Evolutionary conservation across 2,113 vertebrate genomes (phyloP), one percentile per base, ranked within the genome.

Genomic region (Microtus pennsylvanicus): DNA sequence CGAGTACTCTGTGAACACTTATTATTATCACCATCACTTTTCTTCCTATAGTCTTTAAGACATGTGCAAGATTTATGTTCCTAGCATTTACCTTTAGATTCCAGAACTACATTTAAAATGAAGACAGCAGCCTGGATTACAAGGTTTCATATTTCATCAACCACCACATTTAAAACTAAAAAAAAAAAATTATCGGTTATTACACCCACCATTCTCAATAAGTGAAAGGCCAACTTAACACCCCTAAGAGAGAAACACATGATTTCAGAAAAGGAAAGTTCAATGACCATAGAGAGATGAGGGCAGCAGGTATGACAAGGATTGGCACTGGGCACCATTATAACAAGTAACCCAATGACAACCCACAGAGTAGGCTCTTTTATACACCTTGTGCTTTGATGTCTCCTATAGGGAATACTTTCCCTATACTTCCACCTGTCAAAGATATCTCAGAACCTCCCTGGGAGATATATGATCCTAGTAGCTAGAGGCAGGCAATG

Each of bases 41-140:
- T 30, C 21, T 91, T 67, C 77, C 88, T 93, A 95, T 5, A 42
- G 24, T 87, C 52, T 95, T 87, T 87, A 80, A 70, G n/a, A 52
- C 22, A 87, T 69, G 92, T 83, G 35, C 47, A 89, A 80, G 67
- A 93, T 12, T 87, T 16, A 47, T 63, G 80, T 17, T 28, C 75
- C 76, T 76, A 58, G 55, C 30, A 13, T 81, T 81, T 93, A 35
- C 28, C 55, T 92, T 72, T 69, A 87, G 4, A 63, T 24, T 95
- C 9, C 42, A 90, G 55, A 90, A 58, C 12, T 65, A 90, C 12
- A 8, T 63, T 83, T 52, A 91, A 94, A 89, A 96, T 10, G 75
- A 61, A 92, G 55, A 87, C 4, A 81, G 24, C 30, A 63, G 70
- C 61, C 72, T 80, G 22, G 80, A 33, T 74, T 30, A 94, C 21